phyloP scores from a whole-genome alignment of 2,113 vertebrate genomes.

The Vanacampus margaritifer region DNA sequence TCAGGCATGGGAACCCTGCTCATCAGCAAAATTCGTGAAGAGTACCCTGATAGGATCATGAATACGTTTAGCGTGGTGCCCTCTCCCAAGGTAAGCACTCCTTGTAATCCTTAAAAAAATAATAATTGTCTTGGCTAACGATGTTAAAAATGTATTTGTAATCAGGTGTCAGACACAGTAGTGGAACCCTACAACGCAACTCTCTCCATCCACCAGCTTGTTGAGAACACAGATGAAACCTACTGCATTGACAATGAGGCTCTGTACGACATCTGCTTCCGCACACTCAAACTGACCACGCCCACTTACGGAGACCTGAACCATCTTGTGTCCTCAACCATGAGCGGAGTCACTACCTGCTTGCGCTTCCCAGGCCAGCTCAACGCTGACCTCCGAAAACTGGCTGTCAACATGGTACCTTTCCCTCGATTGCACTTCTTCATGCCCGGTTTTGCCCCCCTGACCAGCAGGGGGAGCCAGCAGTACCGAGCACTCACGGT shows the following conservation, averaged over 20 bases:
- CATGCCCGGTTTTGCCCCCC: conserved; percentile 89
- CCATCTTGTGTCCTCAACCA: conserved; percentile 88
- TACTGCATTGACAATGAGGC: conserved; percentile 93
- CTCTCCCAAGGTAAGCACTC: background rate
- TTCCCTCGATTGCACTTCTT: conserved; percentile 92
- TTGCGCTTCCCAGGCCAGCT: conserved; percentile 91
- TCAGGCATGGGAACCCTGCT: conserved; percentile 7
- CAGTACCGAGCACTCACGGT: conserved; percentile 90
- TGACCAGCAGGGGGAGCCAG: conserved; percentile 89
- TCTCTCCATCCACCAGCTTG: conserved; percentile 86
- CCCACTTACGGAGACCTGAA: conserved; percentile 91
- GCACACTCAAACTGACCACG: conserved; percentile 89
- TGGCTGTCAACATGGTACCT: conserved; percentile 92
- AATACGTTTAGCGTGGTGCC: conserved; percentile 7
- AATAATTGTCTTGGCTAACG: background rate
- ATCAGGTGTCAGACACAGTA: conserved; percentile 85
- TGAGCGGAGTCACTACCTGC: conserved; percentile 91
- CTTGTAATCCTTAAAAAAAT: too few species aligned
- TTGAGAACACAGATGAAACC: conserved; percentile 91
- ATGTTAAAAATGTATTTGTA: conserved; percentile 11
- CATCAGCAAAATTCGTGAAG: conserved; percentile 10
- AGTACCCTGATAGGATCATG: conserved; percentile 7
- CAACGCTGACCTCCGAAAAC: conserved; percentile 87
- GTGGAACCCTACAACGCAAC: conserved; percentile 92
- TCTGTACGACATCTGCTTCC: conserved; percentile 92